A percentile compares a stretch with the other conserved stretches of the same genome.
Conservation (phyloP, 2,113 vertebrate species). For the Peromyscus californicus region DNA sequence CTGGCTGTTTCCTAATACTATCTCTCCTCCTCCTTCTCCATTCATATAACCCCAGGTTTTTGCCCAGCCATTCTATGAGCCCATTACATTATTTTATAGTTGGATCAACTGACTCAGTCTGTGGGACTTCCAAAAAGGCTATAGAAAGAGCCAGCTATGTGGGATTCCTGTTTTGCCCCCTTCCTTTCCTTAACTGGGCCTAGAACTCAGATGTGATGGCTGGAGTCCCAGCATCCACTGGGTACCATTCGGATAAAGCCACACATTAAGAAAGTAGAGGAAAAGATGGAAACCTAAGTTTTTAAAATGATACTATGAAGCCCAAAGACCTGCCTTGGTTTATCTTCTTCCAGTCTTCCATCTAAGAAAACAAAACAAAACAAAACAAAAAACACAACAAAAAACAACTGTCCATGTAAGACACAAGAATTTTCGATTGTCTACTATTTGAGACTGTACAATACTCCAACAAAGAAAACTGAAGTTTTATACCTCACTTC, state of each 20-base stretch:
- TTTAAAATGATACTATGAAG: not conserved
- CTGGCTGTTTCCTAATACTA: not conserved
- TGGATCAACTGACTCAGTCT: not conserved
- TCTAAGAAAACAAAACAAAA: too few relatives aligned
- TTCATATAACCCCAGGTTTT: slow-evolving; percentile 5
- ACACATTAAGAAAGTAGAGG: not conserved
- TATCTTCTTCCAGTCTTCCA: not conserved
- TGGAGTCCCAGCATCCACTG: not conserved
- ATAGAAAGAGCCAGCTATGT: not conserved
- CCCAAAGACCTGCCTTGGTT: not conserved
- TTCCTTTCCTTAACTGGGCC: not conserved
- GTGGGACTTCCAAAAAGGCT: not conserved
- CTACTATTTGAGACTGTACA: slow-evolving; percentile 3
- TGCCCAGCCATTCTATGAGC: not conserved
- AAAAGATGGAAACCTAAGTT: not conserved
- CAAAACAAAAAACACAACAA: too few relatives aligned
- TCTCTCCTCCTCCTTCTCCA: not conserved
- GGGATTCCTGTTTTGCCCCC: not conserved
- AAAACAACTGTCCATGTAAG: not conserved
- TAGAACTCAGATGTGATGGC: not conserved
- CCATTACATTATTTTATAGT: not conserved
- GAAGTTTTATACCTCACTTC: not conserved
- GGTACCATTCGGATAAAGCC: not conserved
- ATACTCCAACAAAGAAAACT: slow-evolving; percentile 41
- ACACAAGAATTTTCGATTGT: slow-evolving; percentile 2